Percentiles rank a stretch among this genome's conserved stretches.
These are phyloP conservation scores for Psittacula cyanocephala DNA, from an alignment of 2,113 vertebrate species.

Conservation along the genomic window DNA sequence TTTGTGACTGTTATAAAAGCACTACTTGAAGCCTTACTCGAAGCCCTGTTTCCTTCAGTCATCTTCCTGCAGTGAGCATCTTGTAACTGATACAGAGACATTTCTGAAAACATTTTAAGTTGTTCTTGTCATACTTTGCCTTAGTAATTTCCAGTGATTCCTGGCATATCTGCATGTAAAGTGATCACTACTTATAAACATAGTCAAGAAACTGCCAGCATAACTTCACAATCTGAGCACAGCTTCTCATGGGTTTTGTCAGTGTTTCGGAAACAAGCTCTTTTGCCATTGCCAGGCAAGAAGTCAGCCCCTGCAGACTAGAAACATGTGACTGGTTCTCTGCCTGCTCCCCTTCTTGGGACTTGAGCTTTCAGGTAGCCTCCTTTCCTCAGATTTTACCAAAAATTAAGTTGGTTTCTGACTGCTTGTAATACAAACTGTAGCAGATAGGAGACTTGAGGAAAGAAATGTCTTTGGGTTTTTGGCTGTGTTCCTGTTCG, in stretches of 20 bases:
- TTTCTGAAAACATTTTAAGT: background rate
- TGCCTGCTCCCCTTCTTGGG: background rate
- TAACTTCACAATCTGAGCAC: background rate
- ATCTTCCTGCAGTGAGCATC: background rate
- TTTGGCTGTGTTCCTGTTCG: background rate
- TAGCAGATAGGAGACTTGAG: background rate
- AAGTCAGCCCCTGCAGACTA: background rate
- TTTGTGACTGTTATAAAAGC: background rate
- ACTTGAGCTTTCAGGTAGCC: background rate
- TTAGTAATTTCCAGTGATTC: slow-evolving; percentile 31
- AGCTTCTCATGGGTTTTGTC: background rate
- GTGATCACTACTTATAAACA: slow-evolving; percentile 25
- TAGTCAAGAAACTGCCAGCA: slow-evolving; percentile 26
- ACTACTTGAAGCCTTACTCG: background rate
- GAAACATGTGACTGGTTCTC: background rate
- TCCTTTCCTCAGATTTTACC: background rate
- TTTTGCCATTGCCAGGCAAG: slow-evolving; percentile 7
- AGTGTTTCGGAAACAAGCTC: slow-evolving; percentile 43
- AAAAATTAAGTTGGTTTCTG: background rate
- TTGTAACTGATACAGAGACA: background rate
- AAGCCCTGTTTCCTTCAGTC: background rate
- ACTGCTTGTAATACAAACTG: background rate
- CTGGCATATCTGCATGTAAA: background rate
- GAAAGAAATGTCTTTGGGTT: background rate
- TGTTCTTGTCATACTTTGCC: background rate